Percentiles rank a stretch among this genome's conserved stretches.
These are phyloP conservation scores for Falco berigora DNA, from an alignment of 2,797 vertebrate genomes.

Conservation along the genomic window DNA sequence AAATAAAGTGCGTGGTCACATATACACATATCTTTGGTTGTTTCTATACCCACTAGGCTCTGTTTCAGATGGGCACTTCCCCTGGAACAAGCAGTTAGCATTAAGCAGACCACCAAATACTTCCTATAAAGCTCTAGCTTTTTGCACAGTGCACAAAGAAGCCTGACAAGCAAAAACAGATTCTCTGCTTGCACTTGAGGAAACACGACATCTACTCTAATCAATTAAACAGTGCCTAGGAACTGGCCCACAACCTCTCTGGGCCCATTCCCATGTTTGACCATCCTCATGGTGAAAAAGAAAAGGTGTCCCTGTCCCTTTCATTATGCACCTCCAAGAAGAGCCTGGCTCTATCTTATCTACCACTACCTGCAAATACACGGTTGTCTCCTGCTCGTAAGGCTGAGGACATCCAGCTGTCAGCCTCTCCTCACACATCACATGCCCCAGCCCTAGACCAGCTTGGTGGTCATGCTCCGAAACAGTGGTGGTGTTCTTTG, in stretches of 20 bases:
- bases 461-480: background rate
- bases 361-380: background rate
- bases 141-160: background rate
- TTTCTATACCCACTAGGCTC: background rate
- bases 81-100: background rate
- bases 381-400: background rate
- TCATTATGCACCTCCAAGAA: background rate
- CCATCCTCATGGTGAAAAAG: background rate
- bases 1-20: rapidly evolving
- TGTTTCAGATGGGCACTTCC: background rate
- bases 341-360: background rate
- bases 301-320: background rate
- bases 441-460: background rate
- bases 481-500: background rate
- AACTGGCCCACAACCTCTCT: background rate
- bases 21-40: background rate
- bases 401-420: background rate
- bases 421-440: background rate
- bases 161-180: background rate
- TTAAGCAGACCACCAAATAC: background rate
- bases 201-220: background rate
- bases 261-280: background rate
- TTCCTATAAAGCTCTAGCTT: background rate
- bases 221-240: background rate
- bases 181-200: background rate